A percentile compares a stretch with the other conserved stretches of the same genome.
Evolutionary conservation across 2,113 vertebrate genomes (phyloP).

Genomic region (Drymodes brunneopygia): DNA sequence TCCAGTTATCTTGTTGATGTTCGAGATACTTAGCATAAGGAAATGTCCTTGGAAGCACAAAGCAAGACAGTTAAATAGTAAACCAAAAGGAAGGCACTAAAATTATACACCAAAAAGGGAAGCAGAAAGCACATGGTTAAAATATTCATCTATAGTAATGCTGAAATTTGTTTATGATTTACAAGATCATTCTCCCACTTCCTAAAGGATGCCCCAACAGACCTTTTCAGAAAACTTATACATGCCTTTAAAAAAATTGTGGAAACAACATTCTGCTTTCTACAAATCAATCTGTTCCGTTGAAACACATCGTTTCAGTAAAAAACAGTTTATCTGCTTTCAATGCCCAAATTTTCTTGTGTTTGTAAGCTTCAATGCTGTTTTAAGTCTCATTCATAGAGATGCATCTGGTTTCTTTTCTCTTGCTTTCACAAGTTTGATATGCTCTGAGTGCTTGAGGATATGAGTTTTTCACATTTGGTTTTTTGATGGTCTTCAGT

Average conservation of each 20-base stretch:
- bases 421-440: background rate
- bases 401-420: background rate
- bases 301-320: background rate
- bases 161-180: background rate
- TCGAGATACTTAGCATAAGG: background rate
- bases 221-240: background rate
- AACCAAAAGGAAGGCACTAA: background rate
- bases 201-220: background rate
- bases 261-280: background rate
- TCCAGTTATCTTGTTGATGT: background rate
- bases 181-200: background rate
- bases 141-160: background rate
- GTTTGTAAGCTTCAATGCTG: background rate
- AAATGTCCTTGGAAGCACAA: background rate
- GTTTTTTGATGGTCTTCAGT: background rate
- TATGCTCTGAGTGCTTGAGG: background rate
- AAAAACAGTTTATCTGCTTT: background rate
- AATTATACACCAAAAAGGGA: background rate
- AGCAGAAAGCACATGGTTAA: background rate
- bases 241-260: background rate
- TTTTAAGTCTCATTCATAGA: background rate
- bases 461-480: background rate
- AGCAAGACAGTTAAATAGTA: background rate
- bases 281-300: background rate
- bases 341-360: background rate